Base-by-base conservation (phyloP, 1,140 invertebrate species). In the Papilio glaucus region DNA sequence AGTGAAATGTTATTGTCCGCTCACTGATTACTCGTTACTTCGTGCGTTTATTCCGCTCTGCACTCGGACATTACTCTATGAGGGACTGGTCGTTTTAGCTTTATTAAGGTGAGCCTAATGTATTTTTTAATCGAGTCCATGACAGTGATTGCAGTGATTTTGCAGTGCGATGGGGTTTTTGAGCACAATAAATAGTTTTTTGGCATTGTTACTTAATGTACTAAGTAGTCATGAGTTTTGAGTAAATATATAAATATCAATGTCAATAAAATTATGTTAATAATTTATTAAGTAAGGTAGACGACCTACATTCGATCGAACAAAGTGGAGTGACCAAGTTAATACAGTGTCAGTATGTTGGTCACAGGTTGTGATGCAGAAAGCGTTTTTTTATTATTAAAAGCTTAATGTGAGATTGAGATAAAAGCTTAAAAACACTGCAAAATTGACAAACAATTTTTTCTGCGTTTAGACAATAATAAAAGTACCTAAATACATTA, bases 1-100 rank as follows among this genome's bases (percentile, higher is more conserved):
- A 89, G 90, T 91, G 90, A 92, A 89, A 90, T 92, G 89, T 85
- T 83, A 81, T 77, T 87, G 82, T 85, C 84, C 79, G 80, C 73
- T 73, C 71, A 77, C 79, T 90, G 81, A 91, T 80, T n/a, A n/a
- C n/a, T n/a, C 80, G 72, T 53, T 69, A 65, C 33, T 65, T 68
- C 73, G 78, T 78, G 68, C 73, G 71, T 76, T 71, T 63, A 73
- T 77, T 74, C 81, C 74, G 75, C 80, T 79, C 78, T 79, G 72
- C 68, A 74, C 79, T 83, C 78, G 80, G 76, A 81, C 76, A 74
- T 49, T 62, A 80, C 86, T 90, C 85, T 85, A 91, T 91, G 89
- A 89, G 80, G 85, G 82, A 81, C 80, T 86, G 80, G 72, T 82
- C 72, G 77, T 71, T 82, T 84, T 75, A 73, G 72, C 78, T 86